Evolutionary conservation across 2,113 vertebrate species (phyloP).

Genomic region (Oreochromis niloticus): DNA sequence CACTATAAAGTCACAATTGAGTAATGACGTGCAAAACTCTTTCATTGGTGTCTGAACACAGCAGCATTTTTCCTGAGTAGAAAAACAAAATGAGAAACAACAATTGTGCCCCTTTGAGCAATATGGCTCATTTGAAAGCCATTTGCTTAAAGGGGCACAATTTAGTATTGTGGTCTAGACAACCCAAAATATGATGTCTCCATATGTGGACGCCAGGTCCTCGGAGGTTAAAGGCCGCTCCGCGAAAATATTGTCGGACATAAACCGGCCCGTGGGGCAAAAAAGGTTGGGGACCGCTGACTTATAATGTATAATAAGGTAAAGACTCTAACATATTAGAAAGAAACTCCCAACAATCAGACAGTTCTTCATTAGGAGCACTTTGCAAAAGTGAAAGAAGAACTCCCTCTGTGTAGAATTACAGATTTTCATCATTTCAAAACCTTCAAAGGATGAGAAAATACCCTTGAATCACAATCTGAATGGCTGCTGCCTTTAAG

Average conservation of each 20-base stretch:
- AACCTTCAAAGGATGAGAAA: not conserved
- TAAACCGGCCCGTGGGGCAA: not conserved
- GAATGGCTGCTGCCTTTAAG: not conserved
- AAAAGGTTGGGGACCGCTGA: not conserved
- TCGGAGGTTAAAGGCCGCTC: not conserved
- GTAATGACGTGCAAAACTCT: too few species aligned
- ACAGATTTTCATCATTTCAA: not conserved
- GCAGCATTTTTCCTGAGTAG: too few species aligned
- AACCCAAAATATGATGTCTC: too few species aligned
- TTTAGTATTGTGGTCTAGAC: too few species aligned
- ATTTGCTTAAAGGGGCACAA: too few species aligned
- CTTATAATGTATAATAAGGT: not conserved
- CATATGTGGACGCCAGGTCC: too few species aligned
- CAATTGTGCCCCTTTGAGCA: too few species aligned
- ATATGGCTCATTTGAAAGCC: too few species aligned
- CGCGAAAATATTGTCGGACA: not conserved
- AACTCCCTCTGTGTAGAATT: not conserved
- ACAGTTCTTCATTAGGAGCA: not conserved
- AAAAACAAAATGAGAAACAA: too few species aligned
- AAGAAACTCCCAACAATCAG: not conserved
- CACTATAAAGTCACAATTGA: too few species aligned
- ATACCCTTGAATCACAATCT: not conserved
- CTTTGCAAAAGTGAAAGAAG: not conserved
- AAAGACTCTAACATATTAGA: not conserved
- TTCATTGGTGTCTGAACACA: too few species aligned